These are phyloP conservation scores for Tribolium madens DNA, from an alignment of 1,140 invertebrate genomes.

Conservation along the genomic window DNA sequence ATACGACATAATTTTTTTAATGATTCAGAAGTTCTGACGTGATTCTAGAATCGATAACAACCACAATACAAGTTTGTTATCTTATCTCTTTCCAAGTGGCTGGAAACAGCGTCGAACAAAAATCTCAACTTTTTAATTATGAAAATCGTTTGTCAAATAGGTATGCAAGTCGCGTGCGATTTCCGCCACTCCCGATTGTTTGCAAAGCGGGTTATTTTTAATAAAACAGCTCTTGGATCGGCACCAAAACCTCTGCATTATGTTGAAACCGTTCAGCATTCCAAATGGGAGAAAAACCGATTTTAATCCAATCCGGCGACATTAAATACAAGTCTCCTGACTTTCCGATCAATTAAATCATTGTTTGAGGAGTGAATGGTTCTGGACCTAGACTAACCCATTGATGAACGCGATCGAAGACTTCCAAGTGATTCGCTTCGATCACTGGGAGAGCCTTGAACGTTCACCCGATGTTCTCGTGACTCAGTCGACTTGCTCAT, in stretches of 20 bases:
- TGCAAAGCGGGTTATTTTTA: slow-evolving; percentile 14
- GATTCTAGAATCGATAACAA: neutral
- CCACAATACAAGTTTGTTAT: neutral
- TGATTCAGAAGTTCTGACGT: neutral
- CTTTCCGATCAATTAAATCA: no score
- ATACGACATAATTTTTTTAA: neutral
- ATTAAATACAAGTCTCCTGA: no score
- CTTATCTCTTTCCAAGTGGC: neutral
- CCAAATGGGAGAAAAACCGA: neutral
- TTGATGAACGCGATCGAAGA: neutral
- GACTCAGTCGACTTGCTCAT: neutral
- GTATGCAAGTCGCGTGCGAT: slow-evolving; percentile 3
- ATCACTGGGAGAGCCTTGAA: neutral
- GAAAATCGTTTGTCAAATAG: neutral
- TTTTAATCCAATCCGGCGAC: neutral
- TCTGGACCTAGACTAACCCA: neutral
- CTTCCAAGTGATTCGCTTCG: neutral
- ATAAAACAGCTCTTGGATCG: slow-evolving; percentile 15
- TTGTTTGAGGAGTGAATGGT: neutral
- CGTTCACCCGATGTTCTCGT: neutral
- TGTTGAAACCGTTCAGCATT: slow-evolving; percentile 2
- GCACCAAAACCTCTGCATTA: slow-evolving; percentile 20
- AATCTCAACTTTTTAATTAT: no score
- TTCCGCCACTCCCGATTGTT: slow-evolving; percentile 1
- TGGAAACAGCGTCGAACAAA: no score